These are phyloP conservation scores for Sphecodes monilicornis DNA, from an alignment of 2,888 invertebrate species.

Conservation along the genomic window DNA sequence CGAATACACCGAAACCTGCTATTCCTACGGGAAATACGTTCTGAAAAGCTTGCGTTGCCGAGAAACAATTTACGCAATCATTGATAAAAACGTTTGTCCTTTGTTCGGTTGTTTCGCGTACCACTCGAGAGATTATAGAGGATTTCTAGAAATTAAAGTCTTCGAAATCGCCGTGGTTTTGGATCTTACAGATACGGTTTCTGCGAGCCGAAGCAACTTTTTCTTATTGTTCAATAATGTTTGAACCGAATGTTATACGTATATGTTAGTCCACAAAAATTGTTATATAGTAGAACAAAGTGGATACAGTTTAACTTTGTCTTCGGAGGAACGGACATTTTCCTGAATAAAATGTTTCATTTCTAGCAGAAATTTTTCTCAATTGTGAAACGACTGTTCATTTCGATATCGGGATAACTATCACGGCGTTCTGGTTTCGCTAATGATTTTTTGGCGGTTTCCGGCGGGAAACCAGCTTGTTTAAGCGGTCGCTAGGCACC, in stretches of 20 bases:
- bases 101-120: background rate
- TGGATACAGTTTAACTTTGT: no score
- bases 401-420: background rate
- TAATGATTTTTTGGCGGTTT: constrained; percentile 8
- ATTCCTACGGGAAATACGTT: constrained; percentile 10
- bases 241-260: no score
- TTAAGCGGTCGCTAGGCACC: constrained; percentile 38
- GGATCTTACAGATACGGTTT: background rate
- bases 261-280: no score
- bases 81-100: background rate
- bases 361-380: no score
- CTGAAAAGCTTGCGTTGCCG: background rate
- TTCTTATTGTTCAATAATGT: no score
- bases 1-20: background rate
- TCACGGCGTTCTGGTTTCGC: background rate
- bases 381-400: no score
- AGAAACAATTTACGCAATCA: background rate
- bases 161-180: background rate
- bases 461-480: constrained; percentile 10
- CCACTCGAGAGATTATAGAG: background rate
- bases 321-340: no score
- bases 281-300: no score
- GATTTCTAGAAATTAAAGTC: background rate
- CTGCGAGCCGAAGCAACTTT: no score
- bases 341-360: no score